Conservation (phyloP, 2,797 vertebrate species). For the Poeciliopsis gracilis region DNA sequence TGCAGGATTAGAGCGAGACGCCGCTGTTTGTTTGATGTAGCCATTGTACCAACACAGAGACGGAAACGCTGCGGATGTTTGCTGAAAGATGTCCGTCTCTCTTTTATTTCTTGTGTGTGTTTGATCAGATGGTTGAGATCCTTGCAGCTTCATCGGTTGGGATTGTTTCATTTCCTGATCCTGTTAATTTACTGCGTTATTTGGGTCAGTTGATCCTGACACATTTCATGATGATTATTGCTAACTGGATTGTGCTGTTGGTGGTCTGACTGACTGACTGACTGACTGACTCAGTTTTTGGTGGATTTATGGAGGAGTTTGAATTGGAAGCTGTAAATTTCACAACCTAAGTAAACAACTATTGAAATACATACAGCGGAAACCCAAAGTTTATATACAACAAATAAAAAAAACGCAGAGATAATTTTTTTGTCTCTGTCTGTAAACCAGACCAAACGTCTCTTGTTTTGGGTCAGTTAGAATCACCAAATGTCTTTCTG, state of each 20-base stretch:
- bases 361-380: not conserved
- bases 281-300: not conserved
- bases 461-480: not conserved
- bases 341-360: not conserved
- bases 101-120: conserved; percentile 12
- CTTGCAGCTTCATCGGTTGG: not conserved
- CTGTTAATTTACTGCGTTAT: not conserved
- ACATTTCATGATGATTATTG: conserved; percentile 2
- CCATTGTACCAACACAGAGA: conserved; percentile 75
- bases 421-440: not conserved
- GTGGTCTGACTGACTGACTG: not conserved
- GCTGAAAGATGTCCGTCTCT: conserved; percentile 14
- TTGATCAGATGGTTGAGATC: conserved; percentile 3
- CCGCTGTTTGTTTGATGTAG: conserved; percentile 85
- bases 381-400: not conserved
- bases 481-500: not conserved
- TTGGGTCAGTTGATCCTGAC: not conserved
- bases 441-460: not conserved
- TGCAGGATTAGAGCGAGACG: conserved; percentile 89
- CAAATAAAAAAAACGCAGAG: not conserved
- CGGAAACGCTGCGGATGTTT: conserved; percentile 37
- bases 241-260: not conserved
- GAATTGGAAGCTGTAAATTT: not conserved
- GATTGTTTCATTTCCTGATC: not conserved
- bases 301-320: not conserved